Percentiles rank a stretch among this genome's conserved stretches.
These are phyloP conservation scores for Silvanus unidentatus DNA, from an alignment of 2,888 invertebrate genomes.

Conservation along the genomic window DNA sequence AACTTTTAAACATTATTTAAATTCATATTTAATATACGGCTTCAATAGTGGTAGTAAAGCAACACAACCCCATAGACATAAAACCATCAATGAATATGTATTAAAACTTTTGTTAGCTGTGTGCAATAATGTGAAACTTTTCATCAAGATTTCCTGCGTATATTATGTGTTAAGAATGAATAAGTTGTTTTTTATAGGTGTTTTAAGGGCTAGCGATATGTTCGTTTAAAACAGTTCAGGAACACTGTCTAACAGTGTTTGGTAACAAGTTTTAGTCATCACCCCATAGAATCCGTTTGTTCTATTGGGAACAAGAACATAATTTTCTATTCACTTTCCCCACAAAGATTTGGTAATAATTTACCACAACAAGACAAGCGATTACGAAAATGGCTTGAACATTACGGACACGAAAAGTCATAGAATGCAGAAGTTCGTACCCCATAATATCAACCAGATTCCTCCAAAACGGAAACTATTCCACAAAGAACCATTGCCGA, in stretches of 20 bases:
- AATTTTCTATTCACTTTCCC: constrained; percentile 10
- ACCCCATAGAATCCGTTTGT: neutral
- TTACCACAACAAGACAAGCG: constrained; percentile 40
- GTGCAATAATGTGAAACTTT: constrained; percentile 13
- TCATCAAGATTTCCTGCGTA: constrained; percentile 19
- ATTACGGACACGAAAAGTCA: constrained; percentile 42
- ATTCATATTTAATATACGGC: constrained; percentile 43
- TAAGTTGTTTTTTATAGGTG: too few relatives aligned
- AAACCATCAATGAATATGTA: constrained; percentile 37
- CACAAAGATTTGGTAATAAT: constrained; percentile 30
- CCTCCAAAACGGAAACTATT: constrained; percentile 34
- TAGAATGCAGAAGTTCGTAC: constrained; percentile 39
- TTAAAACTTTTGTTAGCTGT: constrained; percentile 34
- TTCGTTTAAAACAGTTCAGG: too few relatives aligned
- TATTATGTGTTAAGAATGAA: constrained; percentile 19
- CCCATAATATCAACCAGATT: constrained; percentile 34
- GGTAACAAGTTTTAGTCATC: constrained; percentile 1
- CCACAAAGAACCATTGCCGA: constrained; percentile 24
- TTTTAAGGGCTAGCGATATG: too few relatives aligned
- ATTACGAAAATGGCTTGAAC: constrained; percentile 35
- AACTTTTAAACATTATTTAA: constrained; percentile 39
- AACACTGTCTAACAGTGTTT: too few relatives aligned
- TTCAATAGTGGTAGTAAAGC: constrained; percentile 6
- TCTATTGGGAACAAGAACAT: neutral
- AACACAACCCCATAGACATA: constrained; percentile 24